phyloP scores from a whole-genome alignment of 2,113 vertebrate genomes.

The Myotis davidii region DNA sequence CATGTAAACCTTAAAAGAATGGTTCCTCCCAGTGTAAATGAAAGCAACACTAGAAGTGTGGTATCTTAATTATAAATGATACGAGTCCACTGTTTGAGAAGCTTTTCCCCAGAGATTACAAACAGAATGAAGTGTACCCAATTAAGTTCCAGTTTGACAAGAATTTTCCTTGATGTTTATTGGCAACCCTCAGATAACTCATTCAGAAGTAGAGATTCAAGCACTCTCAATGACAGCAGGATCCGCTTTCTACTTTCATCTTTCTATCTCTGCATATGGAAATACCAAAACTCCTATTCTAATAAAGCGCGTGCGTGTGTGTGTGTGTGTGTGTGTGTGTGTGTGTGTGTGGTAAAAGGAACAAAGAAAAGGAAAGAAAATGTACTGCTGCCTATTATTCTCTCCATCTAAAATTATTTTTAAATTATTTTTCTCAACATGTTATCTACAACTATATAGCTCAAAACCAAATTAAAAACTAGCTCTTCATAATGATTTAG shows the following conservation, averaged over 20 bases:
- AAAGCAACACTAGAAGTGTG: constrained; percentile 14
- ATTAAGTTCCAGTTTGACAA: constrained; percentile 69
- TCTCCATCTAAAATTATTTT: not conserved
- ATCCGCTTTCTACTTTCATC: not conserved
- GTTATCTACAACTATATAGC: not conserved
- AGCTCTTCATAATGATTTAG: not conserved
- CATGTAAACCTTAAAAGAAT: not conserved
- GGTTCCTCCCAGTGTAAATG: not conserved
- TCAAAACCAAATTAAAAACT: not conserved
- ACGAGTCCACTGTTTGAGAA: constrained; percentile 32
- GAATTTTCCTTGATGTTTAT: constrained; percentile 37
- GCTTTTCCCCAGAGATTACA: constrained; percentile 57
- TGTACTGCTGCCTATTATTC: not conserved
- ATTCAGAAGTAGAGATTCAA: constrained; percentile 56
- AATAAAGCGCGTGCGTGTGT: not conserved
- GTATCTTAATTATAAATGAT: constrained; percentile 58
- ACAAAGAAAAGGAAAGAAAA: not conserved
- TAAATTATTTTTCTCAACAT: not conserved
- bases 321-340: not conserved
- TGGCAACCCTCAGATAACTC: constrained; percentile 38
- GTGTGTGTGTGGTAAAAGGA: not conserved
- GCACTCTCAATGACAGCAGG: constrained; percentile 37
- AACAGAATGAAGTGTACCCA: constrained; percentile 65
- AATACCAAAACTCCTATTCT: not conserved
- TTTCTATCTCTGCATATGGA: constrained; percentile 4